A percentile compares a stretch with the other conserved stretches of the same genome.
These are phyloP conservation scores for Nebria brevicollis DNA, from an alignment of 2,888 invertebrate species.

Conservation along the genomic window DNA sequence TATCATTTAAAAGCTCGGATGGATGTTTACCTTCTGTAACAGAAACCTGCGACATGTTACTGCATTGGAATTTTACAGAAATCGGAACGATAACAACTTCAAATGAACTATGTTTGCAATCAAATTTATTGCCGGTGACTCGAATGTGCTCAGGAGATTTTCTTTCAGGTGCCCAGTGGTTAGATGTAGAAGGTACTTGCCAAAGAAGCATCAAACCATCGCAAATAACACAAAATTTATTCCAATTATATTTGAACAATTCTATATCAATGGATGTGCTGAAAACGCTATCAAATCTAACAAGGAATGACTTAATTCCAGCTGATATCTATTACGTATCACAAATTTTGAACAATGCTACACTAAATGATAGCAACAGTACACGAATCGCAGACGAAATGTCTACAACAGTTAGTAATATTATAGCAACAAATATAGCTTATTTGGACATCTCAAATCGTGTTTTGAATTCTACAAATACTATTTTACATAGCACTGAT, in stretches of 20 bases:
- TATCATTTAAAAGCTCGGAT: conserved; percentile 54
- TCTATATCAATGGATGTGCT: conserved; percentile 52
- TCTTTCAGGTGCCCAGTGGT: conserved; percentile 69
- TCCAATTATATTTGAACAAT: conserved; percentile 47
- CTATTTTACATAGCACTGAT: conserved; percentile 70
- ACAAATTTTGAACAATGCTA: conserved; percentile 51
- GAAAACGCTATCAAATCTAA: conserved; percentile 38
- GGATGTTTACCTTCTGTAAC: conserved; percentile 56
- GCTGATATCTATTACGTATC: conserved; percentile 57
- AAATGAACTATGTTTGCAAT: conserved; percentile 68
- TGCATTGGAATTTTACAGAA: conserved; percentile 64
- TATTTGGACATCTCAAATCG: conserved; percentile 63
- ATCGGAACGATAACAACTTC: conserved; percentile 66
- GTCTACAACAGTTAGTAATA: conserved; percentile 66
- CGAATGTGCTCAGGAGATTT: conserved; percentile 70
- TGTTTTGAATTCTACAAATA: conserved; percentile 71
- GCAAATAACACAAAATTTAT: conserved; percentile 46
- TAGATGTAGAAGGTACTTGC: conserved; percentile 57
- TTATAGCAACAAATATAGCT: conserved; percentile 51
- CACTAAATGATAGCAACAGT: conserved; percentile 24
- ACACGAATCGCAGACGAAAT: conserved; percentile 63
- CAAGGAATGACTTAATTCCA: conserved; percentile 49
- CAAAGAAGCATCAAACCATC: conserved; percentile 46
- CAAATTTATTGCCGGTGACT: conserved; percentile 68
- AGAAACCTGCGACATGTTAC: neutral